Conservation (phyloP, 2,888 invertebrate genomes). For the Sinodicranocentrus sp. region DNA sequence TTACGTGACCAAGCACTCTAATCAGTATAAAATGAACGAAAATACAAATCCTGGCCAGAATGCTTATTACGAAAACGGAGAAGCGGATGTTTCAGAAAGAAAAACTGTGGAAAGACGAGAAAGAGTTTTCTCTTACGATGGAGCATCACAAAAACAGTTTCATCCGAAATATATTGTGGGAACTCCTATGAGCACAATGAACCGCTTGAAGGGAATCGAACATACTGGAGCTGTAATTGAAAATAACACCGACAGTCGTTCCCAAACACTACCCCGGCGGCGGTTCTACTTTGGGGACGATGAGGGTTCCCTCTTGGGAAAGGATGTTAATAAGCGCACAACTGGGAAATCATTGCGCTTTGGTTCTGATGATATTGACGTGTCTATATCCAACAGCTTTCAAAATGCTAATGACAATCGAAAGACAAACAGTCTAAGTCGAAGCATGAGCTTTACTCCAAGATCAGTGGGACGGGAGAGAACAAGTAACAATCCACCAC, state of each 20-base stretch:
- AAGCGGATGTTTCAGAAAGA: conserved; percentile 75
- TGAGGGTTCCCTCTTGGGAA: conserved; percentile 72
- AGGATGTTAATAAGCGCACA: conserved; percentile 35
- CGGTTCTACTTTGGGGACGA: conserved; percentile 77
- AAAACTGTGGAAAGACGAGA: conserved; percentile 76
- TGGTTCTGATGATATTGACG: conserved; percentile 76
- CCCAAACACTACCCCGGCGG: conserved; percentile 74
- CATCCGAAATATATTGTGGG: conserved; percentile 76
- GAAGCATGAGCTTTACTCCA: conserved; percentile 76
- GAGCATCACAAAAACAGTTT: conserved; percentile 76
- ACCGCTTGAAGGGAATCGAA: conserved; percentile 75
- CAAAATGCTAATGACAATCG: conserved; percentile 61
- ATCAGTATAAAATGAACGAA: conserved; percentile 76
- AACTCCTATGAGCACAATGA: conserved; percentile 74
- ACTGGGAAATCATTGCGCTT: conserved; percentile 73
- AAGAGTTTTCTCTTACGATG: conserved; percentile 75
- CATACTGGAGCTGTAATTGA: conserved; percentile 74
- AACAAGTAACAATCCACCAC: conserved; percentile 55
- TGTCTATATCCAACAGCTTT: conserved; percentile 76
- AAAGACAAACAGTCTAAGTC: conserved; percentile 71
- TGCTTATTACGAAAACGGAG: conserved; percentile 74
- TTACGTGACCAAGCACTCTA: conserved; percentile 76
- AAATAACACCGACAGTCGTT: conserved; percentile 62
- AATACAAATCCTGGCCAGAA: conserved; percentile 76
- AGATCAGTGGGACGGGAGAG: conserved; percentile 65